Evolutionary conservation across 1,140 invertebrate species (phyloP).

Genomic region (Leptinotarsa lineolata): DNA sequence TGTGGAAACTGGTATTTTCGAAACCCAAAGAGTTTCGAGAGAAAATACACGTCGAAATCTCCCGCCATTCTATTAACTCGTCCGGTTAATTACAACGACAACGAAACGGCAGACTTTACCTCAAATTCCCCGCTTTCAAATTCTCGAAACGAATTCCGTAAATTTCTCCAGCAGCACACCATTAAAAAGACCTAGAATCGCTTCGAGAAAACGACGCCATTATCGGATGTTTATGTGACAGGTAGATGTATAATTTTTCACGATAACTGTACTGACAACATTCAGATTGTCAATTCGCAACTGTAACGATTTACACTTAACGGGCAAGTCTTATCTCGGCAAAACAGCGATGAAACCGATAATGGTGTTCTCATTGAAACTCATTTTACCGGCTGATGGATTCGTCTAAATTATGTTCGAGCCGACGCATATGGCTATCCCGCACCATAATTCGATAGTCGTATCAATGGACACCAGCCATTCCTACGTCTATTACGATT

Average conservation of each 20-base stretch:
- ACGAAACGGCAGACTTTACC: too few relatives aligned
- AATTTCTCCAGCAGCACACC: neutral
- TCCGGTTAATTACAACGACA: too few relatives aligned
- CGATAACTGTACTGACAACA: conserved; percentile 28
- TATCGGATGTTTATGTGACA: conserved; percentile 24
- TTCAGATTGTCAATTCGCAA: conserved; percentile 22
- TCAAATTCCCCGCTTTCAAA: neutral
- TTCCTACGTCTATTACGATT: neutral
- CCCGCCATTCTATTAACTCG: too few relatives aligned
- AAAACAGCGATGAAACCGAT: conserved; percentile 25
- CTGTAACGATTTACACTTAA: conserved; percentile 30
- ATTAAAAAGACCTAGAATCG: neutral
- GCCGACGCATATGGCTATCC: neutral
- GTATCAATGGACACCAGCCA: neutral
- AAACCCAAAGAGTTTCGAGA: too few relatives aligned
- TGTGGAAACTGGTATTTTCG: too few relatives aligned
- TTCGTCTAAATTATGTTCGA: neutral
- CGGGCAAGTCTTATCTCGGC: conserved; percentile 21
- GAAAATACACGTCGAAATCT: too few relatives aligned
- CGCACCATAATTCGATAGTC: neutral
- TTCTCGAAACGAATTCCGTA: conserved; percentile 10
- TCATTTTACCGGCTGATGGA: neutral
- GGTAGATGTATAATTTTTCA: conserved; percentile 27
- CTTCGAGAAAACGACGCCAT: conserved; percentile 12
- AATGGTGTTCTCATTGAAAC: conserved; percentile 29